Percentiles rank a stretch among this genome's conserved stretches.
Conservation (phyloP, 2,888 invertebrate genomes). For the Caenorhabditis sp. region DNA sequence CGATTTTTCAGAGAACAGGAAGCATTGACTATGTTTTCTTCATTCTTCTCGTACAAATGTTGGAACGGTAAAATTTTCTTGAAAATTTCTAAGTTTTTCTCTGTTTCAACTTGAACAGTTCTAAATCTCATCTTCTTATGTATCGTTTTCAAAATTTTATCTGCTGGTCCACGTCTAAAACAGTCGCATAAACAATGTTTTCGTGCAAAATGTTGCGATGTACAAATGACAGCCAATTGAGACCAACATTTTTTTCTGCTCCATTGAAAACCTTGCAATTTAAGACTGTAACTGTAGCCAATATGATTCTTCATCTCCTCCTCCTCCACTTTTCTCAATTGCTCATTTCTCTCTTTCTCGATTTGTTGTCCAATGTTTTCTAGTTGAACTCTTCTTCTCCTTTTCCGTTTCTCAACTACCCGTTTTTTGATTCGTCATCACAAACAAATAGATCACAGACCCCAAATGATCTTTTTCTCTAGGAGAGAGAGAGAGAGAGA, state of each 20-base stretch:
- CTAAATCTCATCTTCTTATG: too few relatives aligned
- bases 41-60: not conserved
- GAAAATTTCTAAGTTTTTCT: not conserved
- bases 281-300: not conserved
- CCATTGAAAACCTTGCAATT: constrained; percentile 1
- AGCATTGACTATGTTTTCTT: too few relatives aligned
- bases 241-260: too few relatives aligned
- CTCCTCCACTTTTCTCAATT: constrained; percentile 1
- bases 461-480: constrained; percentile 27
- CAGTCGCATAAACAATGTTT: too few relatives aligned
- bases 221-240: too few relatives aligned
- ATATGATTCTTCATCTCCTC: not conserved
- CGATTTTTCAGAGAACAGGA: too few relatives aligned
- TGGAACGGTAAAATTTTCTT: not conserved
- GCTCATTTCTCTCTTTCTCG: constrained; percentile 17
- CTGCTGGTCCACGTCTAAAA: too few relatives aligned
- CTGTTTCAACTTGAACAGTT: too few relatives aligned
- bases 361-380: constrained; percentile 54
- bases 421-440: constrained; percentile 39
- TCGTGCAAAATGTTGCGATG: too few relatives aligned
- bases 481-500: not conserved
- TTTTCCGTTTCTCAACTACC: not conserved
- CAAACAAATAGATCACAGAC: constrained; percentile 35
- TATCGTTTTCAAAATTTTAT: too few relatives aligned
- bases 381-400: constrained; percentile 49